A percentile compares a stretch with the other conserved stretches of the same genome.
These are phyloP conservation scores for Sabatieria punctata DNA, from an alignment of 2,888 invertebrate species.

Conservation along the genomic window DNA sequence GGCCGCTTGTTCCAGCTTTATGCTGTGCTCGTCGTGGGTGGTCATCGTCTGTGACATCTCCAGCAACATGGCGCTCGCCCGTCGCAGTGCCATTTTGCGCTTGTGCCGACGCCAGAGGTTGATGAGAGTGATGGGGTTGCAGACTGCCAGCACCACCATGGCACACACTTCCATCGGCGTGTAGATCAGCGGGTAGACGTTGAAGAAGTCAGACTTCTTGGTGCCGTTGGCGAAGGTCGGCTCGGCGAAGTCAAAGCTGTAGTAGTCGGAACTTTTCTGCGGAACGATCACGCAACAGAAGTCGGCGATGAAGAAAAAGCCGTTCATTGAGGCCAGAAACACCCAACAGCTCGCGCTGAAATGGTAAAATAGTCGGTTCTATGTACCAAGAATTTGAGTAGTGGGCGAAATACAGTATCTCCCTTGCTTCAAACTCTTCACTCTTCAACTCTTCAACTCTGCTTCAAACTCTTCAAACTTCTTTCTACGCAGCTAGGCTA, in stretches of 20 bases:
- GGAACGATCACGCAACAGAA: slow-evolving; percentile 28
- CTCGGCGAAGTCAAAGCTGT: slow-evolving; percentile 24
- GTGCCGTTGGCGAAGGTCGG: not conserved
- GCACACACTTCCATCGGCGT: slow-evolving; percentile 25
- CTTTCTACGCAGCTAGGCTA: too few species aligned
- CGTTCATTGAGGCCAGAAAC: slow-evolving; percentile 20
- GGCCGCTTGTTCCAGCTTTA: slow-evolving; percentile 14
- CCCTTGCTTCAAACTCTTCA: too few species aligned
- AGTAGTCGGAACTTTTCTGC: slow-evolving; percentile 19
- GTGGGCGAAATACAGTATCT: too few species aligned
- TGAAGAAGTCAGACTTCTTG: slow-evolving; percentile 12
- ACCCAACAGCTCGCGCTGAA: slow-evolving; percentile 22
- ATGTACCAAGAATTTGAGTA: not conserved
- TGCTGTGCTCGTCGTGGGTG: not conserved
- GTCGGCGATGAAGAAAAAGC: slow-evolving; percentile 17
- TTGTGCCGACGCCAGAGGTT: slow-evolving; percentile 26
- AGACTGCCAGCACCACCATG: slow-evolving; percentile 21
- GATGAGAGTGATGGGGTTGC: slow-evolving; percentile 27
- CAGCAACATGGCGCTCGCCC: slow-evolving; percentile 25
- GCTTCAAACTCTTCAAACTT: too few species aligned
- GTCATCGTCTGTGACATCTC: slow-evolving; percentile 28
- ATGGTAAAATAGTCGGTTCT: not conserved
- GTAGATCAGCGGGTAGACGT: slow-evolving; percentile 24
- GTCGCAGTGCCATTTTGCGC: slow-evolving; percentile 14
- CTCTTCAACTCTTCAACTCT: too few species aligned